These are phyloP conservation scores for Doris montereyensis DNA, from an alignment of 2,888 invertebrate genomes.

Conservation along the genomic window DNA sequence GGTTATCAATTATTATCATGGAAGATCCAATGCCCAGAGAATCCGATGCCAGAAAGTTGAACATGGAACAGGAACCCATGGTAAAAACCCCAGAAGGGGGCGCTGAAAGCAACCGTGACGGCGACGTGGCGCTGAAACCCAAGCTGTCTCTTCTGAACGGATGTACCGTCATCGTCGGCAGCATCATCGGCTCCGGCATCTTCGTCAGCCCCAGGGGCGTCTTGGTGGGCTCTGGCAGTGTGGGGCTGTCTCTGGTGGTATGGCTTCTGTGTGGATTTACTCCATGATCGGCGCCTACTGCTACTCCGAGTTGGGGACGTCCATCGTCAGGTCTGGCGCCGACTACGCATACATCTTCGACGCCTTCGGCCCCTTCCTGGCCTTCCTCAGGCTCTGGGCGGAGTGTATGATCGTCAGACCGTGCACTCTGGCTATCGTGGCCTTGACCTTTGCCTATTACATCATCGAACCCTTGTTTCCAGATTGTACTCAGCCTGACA, in stretches of 20 bases:
- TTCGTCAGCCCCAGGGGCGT: slow-evolving; percentile 95
- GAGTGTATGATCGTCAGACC: slow-evolving; percentile 93
- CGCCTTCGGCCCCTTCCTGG: slow-evolving; percentile 89
- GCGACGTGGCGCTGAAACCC: slow-evolving; percentile 83
- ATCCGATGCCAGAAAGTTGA: too few species aligned
- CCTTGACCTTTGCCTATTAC: slow-evolving; percentile 93
- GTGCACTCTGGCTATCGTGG: slow-evolving; percentile 92
- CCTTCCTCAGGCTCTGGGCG: slow-evolving; percentile 95
- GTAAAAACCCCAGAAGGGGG: too few species aligned
- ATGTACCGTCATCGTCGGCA: slow-evolving; percentile 93
- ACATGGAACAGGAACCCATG: too few species aligned
- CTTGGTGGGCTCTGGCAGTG: slow-evolving; percentile 85
- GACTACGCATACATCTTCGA: slow-evolving; percentile 96
- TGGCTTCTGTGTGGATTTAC: slow-evolving; percentile 68
- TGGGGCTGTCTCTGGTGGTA: slow-evolving; percentile 67
- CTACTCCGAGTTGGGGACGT: slow-evolving; percentile 72
- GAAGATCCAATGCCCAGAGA: too few species aligned
- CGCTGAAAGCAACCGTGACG: too few species aligned
- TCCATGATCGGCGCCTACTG: slow-evolving; percentile 71
- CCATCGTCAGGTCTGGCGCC: slow-evolving; percentile 82
- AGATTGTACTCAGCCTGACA: slow-evolving; percentile 79
- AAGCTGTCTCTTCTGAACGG: slow-evolving; percentile 89
- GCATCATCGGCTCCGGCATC: slow-evolving; percentile 95
- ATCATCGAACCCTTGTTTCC: slow-evolving; percentile 91
- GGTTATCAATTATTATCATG: too few species aligned